Conservation (phyloP, 2,888 invertebrate species). For the Erpobdella octoculata region DNA sequence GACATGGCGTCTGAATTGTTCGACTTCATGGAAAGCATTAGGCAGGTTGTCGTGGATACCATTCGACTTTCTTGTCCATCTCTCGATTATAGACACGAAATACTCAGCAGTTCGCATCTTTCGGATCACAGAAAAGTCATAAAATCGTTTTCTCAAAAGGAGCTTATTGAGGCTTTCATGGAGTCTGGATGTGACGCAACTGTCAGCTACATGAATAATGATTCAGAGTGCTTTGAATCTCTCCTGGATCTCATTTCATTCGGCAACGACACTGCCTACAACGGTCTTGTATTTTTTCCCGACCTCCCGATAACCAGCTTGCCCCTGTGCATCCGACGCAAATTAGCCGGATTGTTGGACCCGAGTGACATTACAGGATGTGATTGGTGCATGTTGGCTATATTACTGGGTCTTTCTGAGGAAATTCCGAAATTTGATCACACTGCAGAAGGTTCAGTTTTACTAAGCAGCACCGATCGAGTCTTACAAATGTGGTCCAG, state of each 20-base stretch:
- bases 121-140: slow-evolving; percentile 36
- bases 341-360: slow-evolving; percentile 54
- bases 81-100: slow-evolving; percentile 61
- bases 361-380: slow-evolving; percentile 56
- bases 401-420: slow-evolving; percentile 57
- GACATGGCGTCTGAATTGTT: slow-evolving; percentile 54
- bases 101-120: slow-evolving; percentile 55
- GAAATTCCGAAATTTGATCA: slow-evolving; percentile 55
- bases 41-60: slow-evolving; percentile 61
- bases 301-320: slow-evolving; percentile 60
- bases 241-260: slow-evolving; percentile 58
- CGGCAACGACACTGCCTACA: slow-evolving; percentile 53
- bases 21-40: slow-evolving; percentile 64
- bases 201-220: slow-evolving; percentile 38
- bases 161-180: slow-evolving; percentile 49
- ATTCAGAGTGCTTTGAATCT: slow-evolving; percentile 54
- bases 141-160: slow-evolving; percentile 45
- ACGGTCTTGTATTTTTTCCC: slow-evolving; percentile 55
- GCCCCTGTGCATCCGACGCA: slow-evolving; percentile 57
- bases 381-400: slow-evolving; percentile 58
- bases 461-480: slow-evolving; percentile 51
- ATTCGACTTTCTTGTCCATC: slow-evolving; percentile 64
- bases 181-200: background rate
- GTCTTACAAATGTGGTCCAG: slow-evolving; percentile 56
- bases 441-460: slow-evolving; percentile 40